Percentiles rank a stretch among this genome's conserved stretches.
Evolutionary conservation across 2,797 vertebrate species (phyloP).

Genomic region (Benthosema pterotum): DNA sequence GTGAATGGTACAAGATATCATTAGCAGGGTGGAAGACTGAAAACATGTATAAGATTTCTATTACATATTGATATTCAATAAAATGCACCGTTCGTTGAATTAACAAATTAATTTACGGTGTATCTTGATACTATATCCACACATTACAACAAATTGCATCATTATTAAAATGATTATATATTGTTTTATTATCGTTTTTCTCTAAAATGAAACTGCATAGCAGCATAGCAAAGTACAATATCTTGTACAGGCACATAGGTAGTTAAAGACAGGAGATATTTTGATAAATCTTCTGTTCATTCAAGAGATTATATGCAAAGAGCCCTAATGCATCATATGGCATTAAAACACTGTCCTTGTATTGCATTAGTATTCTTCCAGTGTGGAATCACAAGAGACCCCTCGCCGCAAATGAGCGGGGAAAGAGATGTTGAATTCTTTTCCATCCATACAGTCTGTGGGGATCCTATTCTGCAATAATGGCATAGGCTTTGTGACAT

Average conservation of each 20-base stretch:
- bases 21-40: no score
- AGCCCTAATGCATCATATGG: conserved; percentile 18
- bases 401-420: conserved; percentile 25
- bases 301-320: conserved; percentile 27
- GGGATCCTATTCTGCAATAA: conserved; percentile 72
- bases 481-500: conserved; percentile 77
- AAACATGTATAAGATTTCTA: no score
- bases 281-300: conserved; percentile 16
- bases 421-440: conserved; percentile 45
- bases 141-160: no score
- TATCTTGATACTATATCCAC: no score
- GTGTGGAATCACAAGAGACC: conserved; percentile 17
- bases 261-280: conserved; percentile 16
- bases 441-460: conserved; percentile 54
- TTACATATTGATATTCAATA: no score
- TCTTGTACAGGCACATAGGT: conserved; percentile 16
- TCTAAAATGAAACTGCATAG: conserved; percentile 4
- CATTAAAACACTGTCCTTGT: conserved; percentile 24
- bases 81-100: no score
- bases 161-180: no score
- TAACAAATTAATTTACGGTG: no score
- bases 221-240: conserved; percentile 6
- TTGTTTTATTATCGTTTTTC: not conserved
- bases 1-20: no score
- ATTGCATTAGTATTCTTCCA: conserved; percentile 17